Evolutionary conservation across 2,797 vertebrate genomes (phyloP), one percentile per base, ranked within the genome.

Genomic region (Premnoplex brunnescens): DNA sequence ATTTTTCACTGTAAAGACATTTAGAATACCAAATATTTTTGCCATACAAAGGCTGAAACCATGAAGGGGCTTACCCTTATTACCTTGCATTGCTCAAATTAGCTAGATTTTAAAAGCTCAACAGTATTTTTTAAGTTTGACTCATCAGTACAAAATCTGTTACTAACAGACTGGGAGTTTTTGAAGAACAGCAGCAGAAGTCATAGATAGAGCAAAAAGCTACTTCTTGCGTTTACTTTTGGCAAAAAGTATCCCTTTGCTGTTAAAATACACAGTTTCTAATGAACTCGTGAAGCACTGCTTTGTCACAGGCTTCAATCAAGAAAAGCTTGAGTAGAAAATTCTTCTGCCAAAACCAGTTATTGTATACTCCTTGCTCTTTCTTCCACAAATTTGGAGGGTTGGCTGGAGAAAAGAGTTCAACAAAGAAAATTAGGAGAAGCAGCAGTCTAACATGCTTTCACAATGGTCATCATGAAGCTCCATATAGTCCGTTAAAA

Each of bases 61-160:
- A 2, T 56, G 14, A 34, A 52, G 48, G 59, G 46, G 19, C 48
- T 92, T 74, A 92, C 11, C n/a, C 46, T 49, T 77, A 30, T 51
- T 85, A 43, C n/a, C 4, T 32, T 93, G 48, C 13, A 5, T 72
- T 59, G 56, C 17, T 76, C 58, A 67, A 91, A 75, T 81, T 74
- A 94, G 14, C 41, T 87, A 81, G 80, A 85, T 89, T 91, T 43
- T 62, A 85, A 85, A 87, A 87, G 63, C 58, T 75, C 87, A 91
- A 37, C 8, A 59, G 51, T 72, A 24, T 26, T 84, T 21, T 83
- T 91, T 69, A 39, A 16, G 7, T 52, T 88, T 73, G 72, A 67
- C 39, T 91, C 12, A 30, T 73, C 6, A 5, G 4, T 15, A 55
- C 18, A 69, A 62, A 78, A 71, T 36, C 28, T 69, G 8, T 44